These are phyloP conservation scores for Rhinolophus ferrumequinum DNA, from an alignment of 2,113 vertebrate species.

Conservation along the genomic window DNA sequence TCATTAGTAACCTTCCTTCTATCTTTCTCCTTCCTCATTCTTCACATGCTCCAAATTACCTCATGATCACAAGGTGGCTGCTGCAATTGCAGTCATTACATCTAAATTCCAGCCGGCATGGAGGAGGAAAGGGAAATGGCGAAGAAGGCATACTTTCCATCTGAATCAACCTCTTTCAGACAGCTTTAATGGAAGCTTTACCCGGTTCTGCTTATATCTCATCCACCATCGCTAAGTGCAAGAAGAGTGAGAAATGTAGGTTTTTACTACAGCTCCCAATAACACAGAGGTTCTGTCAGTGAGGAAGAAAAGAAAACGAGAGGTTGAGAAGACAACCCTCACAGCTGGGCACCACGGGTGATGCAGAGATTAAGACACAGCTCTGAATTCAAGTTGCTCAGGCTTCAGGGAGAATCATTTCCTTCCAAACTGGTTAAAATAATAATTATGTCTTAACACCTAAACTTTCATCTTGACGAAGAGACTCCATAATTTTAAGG, in stretches of 20 bases:
- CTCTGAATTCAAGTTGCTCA: background rate
- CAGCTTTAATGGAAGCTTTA: background rate
- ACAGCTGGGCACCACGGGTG: background rate
- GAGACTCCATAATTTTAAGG: conserved; percentile 16
- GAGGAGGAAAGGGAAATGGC: background rate
- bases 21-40: background rate
- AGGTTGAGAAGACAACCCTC: background rate
- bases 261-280: background rate
- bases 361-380: no score
- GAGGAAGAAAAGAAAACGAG: background rate
- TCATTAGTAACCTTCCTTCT: background rate
- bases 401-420: background rate
- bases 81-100: background rate
- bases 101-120: background rate
- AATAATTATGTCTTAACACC: background rate
- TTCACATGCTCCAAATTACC: background rate
- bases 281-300: background rate
- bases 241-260: background rate
- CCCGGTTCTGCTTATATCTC: background rate
- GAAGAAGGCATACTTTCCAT: background rate
- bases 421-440: background rate
- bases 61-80: background rate
- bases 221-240: background rate
- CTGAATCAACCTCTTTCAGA: background rate
- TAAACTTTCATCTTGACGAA: background rate